Percentiles rank a stretch among this genome's conserved stretches.
Evolutionary conservation across 2,797 vertebrate species (phyloP).

Genomic region (Pangasius larnaudii): DNA sequence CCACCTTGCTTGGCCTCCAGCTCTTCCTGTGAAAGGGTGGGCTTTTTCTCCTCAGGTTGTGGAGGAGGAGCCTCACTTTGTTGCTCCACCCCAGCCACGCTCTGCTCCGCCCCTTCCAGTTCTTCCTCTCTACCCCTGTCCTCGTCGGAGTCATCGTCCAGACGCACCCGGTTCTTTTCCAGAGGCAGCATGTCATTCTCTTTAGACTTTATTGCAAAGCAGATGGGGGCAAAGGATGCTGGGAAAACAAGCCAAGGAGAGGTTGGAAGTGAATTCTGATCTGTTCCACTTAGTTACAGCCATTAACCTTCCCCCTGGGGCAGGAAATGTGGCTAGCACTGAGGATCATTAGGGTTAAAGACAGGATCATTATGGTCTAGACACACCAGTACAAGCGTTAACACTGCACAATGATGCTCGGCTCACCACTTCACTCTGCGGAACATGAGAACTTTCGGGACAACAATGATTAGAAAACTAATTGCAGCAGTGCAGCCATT

Average conservation of each 20-base stretch:
- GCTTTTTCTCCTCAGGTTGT: conserved; percentile 86
- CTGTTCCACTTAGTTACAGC: conserved; percentile 26
- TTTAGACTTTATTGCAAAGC: conserved; percentile 95
- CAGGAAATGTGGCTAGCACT: conserved; percentile 15
- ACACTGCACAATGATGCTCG: neutral
- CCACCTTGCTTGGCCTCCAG: conserved; percentile 96
- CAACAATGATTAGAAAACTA: conserved; percentile 8
- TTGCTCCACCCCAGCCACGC: conserved; percentile 62
- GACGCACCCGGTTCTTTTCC: conserved; percentile 93
- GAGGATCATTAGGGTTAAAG: conserved; percentile 42
- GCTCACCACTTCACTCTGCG: neutral
- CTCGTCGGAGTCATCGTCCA: conserved; percentile 96
- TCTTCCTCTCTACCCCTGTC: conserved; percentile 83
- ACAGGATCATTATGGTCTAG: conserved; percentile 31
- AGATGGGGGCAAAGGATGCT: conserved; percentile 98
- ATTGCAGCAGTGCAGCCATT: neutral
- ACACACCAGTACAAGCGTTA: conserved; percentile 21
- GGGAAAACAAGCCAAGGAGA: conserved; percentile 33
- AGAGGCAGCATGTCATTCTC: conserved; percentile 94
- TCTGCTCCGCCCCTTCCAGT: conserved; percentile 71
- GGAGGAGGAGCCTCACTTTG: conserved; percentile 64
- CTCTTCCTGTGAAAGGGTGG: conserved; percentile 88
- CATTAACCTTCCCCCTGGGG: conserved; percentile 41
- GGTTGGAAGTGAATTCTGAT: conserved; percentile 36
- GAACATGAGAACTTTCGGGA: conserved; percentile 7